Base-by-base conservation (phyloP, 2,888 invertebrate species). In the Synanthedon myopaeformis region DNA sequence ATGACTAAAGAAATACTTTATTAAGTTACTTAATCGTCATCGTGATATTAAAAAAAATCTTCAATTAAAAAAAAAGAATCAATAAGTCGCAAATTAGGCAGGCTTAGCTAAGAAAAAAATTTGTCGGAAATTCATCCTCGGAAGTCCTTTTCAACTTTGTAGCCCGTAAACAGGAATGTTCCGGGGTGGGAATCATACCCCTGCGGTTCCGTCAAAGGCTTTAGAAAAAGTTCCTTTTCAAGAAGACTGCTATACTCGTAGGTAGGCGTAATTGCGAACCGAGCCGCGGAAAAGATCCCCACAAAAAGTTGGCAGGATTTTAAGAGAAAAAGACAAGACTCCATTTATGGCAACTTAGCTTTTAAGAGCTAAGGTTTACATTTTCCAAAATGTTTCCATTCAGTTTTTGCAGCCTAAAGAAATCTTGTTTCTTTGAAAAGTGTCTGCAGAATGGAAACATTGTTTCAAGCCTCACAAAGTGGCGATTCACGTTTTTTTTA, bases 91-190 rank as follows among this genome's bases (percentile, higher is more conserved):
- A 52, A 55, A 50, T 55, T 52, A 28, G 51, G n/a, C 50, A 45
- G 13, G 45, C 45, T 6, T 12, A 13, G n/a, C n/a, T 5, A 13
- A 13, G 45, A n/a, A 8, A 52, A 53, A 54, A 55, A 56, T 60
- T 57, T 56, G 54, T 54, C 59, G 62, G 61, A 61, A 52, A 58
- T 60, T 58, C 57, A 55, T 57, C 57, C 56, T 57, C 59, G 56
- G 61, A 61, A 61, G 61, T 54, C 56, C 56, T 57, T 59, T 64
- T 63, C 59, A 58, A 60, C 57, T 60, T 58, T 51, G 54, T 53
- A 50, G 54, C 53, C 58, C 57, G 59, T 61, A 59, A 63, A 61
- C 58, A 52, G 51, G 42, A 41, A 49, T 53, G 28, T 51, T 60
- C 55, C 52, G 50, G 52, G 56, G 55, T 54, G 57, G 57, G 58